Evolutionary conservation across 1,140 invertebrate genomes (phyloP), one percentile per base, ranked within the genome.

Genomic region (Panonychus citri): DNA sequence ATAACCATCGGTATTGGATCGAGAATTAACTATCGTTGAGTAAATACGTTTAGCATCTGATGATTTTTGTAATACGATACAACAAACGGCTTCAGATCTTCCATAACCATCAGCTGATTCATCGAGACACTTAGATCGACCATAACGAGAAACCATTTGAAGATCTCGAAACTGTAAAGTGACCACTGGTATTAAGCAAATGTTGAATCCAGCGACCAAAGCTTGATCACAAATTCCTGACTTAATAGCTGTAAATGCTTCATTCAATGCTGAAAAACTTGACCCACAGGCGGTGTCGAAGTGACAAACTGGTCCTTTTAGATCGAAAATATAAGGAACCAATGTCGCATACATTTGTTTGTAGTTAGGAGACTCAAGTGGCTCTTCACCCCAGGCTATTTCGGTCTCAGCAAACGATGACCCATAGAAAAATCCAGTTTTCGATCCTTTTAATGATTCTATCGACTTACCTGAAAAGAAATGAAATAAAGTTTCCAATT

Each of bases 41-140:
- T 40, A 40, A n/a, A 40, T 40, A 17, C 39, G 39, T 40, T 40
- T 40, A 13, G 39, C 71, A 58, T 62, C 62, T 19, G 62, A 57
- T 27, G 62, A 57, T 53, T 68, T 70, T 65, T 77, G 75, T 28
- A 77, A 60, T 56, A 71, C 70, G 46, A 77, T 66, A 7, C 67
- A 68, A 7, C 71, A 68, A 54, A 77, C 64, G 37, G 70, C 73
- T 63, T 77, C 75, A 56, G 85, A 81, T 43, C 55, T 46, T 24
- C 39, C 48, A 43, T 60, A 58, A 30, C 91, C 90, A 64, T 83
- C 81, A 75, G 85, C 88, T 51, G 78, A 76, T 21, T 76, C 75
- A 66, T 76, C 75, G 67, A 95, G 95, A 10, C 88, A 84, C 68
- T 87, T 90, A 71, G 89, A 95, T 64, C 75, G 78, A 17, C 39